Evolutionary conservation across 2,113 vertebrate genomes (phyloP), one percentile per base, ranked within the genome.

Genomic region (Tor tambroides): DNA sequence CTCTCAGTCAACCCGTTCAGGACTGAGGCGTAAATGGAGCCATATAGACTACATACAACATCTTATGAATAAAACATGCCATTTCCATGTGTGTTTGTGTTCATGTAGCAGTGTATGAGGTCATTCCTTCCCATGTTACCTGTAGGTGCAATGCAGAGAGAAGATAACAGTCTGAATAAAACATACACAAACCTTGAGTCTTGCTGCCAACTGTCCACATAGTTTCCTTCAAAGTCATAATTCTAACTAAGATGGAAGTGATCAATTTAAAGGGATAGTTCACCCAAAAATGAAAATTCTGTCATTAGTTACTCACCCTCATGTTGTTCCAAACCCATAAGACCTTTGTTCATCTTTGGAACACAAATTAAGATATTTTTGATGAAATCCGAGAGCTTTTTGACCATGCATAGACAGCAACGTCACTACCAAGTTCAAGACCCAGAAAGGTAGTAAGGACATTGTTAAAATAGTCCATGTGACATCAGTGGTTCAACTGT

Each of bases 61-160:
- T 38, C n/a, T 17, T 80, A 82, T 76, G 78, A 76, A 85, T 85
- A 85, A 88, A 85, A 76, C 67, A 88, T 88, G 30, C 28, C 35
- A 28, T 11, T 10, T 17, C 46, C 49, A 85, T 84, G 12, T 51
- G 21, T 30, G 35, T 30, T 81, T 65, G 4, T 81, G 38, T 32
- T 49, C 6, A 23, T 83, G 63, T 49, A 28, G 61, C n/a, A 67
- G 63, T 69, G 41, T 30, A 46, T 43, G n/a, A 81, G 23, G 23
- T 17, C 10, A 67, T 49, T 67, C 46, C 38, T 32, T 51, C 9
- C 6, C 12, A 63, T 41, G 35, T 28, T 80, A 30, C 30, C 77
- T 38, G 76, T 6, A 65, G 23, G 35, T 17, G 6, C 38, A 46
- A 76, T 76, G 41, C 72, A 46, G 41, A 46, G 12, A 75, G 11